Evolutionary conservation across 2,888 invertebrate genomes (phyloP).

Genomic region (Barypeithes pellucidus): DNA sequence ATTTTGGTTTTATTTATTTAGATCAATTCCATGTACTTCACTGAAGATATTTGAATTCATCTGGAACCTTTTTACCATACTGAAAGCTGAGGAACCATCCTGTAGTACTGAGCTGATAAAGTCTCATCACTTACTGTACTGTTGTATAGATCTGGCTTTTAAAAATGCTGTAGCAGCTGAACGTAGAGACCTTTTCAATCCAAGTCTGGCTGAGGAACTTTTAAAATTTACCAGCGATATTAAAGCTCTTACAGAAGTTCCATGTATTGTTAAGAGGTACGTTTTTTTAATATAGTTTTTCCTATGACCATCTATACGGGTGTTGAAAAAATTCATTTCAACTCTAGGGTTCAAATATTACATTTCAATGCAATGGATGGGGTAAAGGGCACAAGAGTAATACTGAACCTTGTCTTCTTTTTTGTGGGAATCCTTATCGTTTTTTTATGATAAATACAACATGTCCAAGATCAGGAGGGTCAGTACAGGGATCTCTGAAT

Average conservation of each 20-base stretch:
- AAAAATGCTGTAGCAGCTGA: slow-evolving; percentile 88
- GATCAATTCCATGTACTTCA: slow-evolving; percentile 84
- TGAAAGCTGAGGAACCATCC: slow-evolving; percentile 89
- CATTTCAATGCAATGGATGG: no score
- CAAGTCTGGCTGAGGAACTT: slow-evolving; percentile 74
- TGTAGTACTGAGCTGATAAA: slow-evolving; percentile 95
- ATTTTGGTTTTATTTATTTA: slow-evolving; percentile 64
- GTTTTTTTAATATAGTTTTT: no score
- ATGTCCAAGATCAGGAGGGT: no score
- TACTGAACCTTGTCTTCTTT: no score
- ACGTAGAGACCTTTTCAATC: slow-evolving; percentile 89
- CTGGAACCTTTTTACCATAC: slow-evolving; percentile 94
- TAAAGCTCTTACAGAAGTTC: slow-evolving; percentile 77
- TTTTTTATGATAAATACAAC: no score
- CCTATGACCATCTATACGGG: no score
- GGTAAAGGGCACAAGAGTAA: no score
- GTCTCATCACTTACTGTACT: slow-evolving; percentile 92
- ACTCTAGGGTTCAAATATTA: no score
- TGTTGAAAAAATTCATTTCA: no score
- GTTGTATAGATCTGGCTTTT: slow-evolving; percentile 93
- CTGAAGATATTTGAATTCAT: slow-evolving; percentile 92
- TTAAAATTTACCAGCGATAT: slow-evolving; percentile 70
- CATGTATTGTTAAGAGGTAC: slow-evolving; percentile 80
- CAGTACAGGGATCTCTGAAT: no score
- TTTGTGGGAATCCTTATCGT: no score